Percentiles rank a stretch among this genome's conserved stretches.
Conservation (phyloP, 1,140 invertebrate species). For the Drosophila bocqueti region DNA sequence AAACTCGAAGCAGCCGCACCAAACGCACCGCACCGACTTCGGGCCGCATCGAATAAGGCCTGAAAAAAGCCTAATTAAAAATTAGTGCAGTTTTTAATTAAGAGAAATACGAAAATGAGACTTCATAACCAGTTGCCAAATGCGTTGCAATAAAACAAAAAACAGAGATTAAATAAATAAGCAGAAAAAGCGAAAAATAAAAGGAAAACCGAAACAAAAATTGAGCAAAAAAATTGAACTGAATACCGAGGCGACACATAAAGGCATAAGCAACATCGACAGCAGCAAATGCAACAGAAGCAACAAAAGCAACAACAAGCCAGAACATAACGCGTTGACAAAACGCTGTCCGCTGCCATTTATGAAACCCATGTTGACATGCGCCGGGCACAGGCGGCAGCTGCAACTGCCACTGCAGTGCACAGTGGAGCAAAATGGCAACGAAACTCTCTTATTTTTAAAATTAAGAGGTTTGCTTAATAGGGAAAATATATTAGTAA, state of each 20-base stretch:
- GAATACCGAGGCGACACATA: conserved; percentile 77
- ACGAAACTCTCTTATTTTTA: background rate
- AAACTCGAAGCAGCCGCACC: conserved; percentile 11
- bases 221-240: conserved; percentile 70
- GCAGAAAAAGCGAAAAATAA: conserved; percentile 23
- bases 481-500: no score
- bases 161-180: conserved; percentile 52
- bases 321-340: conserved; percentile 78
- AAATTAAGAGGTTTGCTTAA: background rate
- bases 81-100: conserved; percentile 82
- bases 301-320: conserved; percentile 32
- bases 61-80: conserved; percentile 73
- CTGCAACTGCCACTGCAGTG: conserved; percentile 36
- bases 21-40: conserved; percentile 11
- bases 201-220: conserved; percentile 42
- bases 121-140: conserved; percentile 83
- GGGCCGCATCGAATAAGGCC: conserved; percentile 20
- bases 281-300: conserved; percentile 13
- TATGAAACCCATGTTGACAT: conserved; percentile 83
- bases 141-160: conserved; percentile 57
- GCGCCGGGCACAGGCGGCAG: conserved; percentile 70
- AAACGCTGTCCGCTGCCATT: conserved; percentile 76
- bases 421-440: conserved; percentile 19
- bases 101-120: conserved; percentile 80
- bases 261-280: conserved; percentile 69